Evolutionary conservation across 2,113 vertebrate genomes (phyloP).

Genomic region (Syrmaticus mikado): DNA sequence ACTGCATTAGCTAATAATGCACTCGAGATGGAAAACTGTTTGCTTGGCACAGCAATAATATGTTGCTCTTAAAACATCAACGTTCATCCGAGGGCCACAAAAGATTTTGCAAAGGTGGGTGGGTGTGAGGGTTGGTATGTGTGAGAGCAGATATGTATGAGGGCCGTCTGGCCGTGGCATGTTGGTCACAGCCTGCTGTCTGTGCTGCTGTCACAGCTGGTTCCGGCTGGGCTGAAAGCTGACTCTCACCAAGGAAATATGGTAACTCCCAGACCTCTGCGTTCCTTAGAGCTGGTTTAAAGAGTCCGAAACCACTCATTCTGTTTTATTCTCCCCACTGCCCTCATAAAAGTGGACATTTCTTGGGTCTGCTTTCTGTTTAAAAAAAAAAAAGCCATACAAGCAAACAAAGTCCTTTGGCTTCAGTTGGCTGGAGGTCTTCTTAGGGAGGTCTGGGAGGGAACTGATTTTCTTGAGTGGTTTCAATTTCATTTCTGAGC

Average conservation of each 20-base stretch:
- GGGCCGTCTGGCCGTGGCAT: background rate
- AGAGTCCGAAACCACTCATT: background rate
- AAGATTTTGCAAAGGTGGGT: background rate
- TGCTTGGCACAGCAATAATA: background rate
- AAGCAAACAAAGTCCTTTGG: background rate
- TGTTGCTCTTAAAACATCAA: background rate
- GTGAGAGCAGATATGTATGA: background rate
- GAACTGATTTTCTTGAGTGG: background rate
- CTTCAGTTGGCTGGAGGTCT: background rate
- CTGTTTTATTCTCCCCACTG: background rate
- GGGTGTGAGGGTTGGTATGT: background rate
- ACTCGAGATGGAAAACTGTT: background rate
- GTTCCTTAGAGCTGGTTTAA: background rate
- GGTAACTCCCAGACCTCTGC: background rate
- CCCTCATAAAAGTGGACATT: background rate
- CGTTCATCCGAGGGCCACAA: background rate
- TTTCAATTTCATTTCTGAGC: conserved; percentile 42
- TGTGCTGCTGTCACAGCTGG: conserved; percentile 9
- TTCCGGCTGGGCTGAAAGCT: conserved; percentile 34
- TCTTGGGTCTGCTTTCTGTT: background rate
- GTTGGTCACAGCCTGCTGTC: background rate
- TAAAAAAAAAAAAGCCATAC: background rate
- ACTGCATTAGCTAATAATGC: background rate
- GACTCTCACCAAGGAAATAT: conserved; percentile 43
- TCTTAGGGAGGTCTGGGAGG: background rate